phyloP scores from a whole-genome alignment of 2,797 vertebrate genomes.

The Parotocinclus haroldoi region DNA sequence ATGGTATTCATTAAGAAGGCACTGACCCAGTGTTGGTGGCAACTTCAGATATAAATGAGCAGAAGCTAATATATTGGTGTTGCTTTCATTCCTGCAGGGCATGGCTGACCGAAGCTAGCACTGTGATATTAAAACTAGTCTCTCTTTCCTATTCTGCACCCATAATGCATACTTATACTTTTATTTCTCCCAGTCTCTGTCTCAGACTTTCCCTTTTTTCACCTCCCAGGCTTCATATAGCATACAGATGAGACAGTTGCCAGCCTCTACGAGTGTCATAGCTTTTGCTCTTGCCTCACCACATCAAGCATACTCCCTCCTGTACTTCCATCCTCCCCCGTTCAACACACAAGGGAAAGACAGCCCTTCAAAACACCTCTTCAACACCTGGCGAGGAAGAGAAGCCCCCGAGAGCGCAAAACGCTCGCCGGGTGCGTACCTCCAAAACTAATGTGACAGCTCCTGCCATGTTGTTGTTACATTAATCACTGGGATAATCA shows the following conservation, averaged over 20 bases:
- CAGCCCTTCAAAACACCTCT: constrained; percentile 25
- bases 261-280: background rate
- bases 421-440: constrained; percentile 6
- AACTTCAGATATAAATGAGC: constrained; percentile 37
- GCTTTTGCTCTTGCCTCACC: constrained; percentile 3
- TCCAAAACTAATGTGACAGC: constrained; percentile 56
- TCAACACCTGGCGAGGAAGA: constrained; percentile 28
- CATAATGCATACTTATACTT: constrained; percentile 6
- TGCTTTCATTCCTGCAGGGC: constrained; percentile 28
- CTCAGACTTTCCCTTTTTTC: background rate
- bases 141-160: background rate
- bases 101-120: background rate
- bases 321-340: background rate
- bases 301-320: background rate
- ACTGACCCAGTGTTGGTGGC: constrained; percentile 34
- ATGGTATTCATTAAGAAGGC: constrained; percentile 53
- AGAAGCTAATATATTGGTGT: constrained; percentile 9
- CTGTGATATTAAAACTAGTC: constrained; percentile 14
- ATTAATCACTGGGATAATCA: constrained; percentile 59
- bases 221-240: background rate
- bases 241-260: background rate
- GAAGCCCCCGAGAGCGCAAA: background rate
- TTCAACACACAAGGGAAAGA: constrained; percentile 5
- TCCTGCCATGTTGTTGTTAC: constrained; percentile 51
- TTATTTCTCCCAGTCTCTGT: constrained; percentile 6